These are phyloP conservation scores for Etheostoma perlongum DNA, from an alignment of 2,797 vertebrate genomes.

Conservation along the genomic window DNA sequence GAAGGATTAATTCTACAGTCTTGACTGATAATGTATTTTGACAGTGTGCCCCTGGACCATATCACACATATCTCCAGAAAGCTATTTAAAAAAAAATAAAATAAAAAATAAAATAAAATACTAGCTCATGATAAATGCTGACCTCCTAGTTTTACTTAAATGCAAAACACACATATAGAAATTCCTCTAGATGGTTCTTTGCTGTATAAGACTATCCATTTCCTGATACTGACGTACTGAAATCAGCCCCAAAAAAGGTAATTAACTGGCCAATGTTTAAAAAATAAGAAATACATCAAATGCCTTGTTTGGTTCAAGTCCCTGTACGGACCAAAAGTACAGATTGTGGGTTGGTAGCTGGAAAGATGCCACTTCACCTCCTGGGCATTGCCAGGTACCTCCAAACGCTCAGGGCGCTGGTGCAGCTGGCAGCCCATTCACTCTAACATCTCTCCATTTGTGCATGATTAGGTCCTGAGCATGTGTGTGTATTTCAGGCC, in stretches of 20 bases:
- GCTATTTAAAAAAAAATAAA: too few species aligned
- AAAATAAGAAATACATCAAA: conserved; percentile 67
- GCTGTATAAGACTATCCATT: conserved; percentile 29
- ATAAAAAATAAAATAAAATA: background rate
- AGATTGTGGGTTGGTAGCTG: too few species aligned
- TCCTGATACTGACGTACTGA: conserved; percentile 40
- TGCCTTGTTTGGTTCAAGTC: conserved; percentile 23
- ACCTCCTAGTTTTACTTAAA: background rate
- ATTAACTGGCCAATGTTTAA: conserved; percentile 40
- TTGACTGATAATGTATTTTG: background rate
- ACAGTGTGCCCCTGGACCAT: background rate
- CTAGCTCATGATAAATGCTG: conserved; percentile 8
- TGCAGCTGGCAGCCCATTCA: too few species aligned
- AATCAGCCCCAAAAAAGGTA: conserved; percentile 57
- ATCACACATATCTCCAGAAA: background rate
- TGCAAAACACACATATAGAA: conserved; percentile 36
- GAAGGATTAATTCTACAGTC: background rate
- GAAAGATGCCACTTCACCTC: too few species aligned
- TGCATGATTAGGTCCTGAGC: too few species aligned
- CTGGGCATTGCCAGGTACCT: too few species aligned
- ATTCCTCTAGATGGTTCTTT: conserved; percentile 24
- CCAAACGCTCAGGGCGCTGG: too few species aligned
- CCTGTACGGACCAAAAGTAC: too few species aligned
- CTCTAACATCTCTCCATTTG: too few species aligned
- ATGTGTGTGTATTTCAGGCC: too few species aligned